Base-by-base conservation (phyloP, 2,888 invertebrate genomes). In the Priocnemis perturbator region DNA sequence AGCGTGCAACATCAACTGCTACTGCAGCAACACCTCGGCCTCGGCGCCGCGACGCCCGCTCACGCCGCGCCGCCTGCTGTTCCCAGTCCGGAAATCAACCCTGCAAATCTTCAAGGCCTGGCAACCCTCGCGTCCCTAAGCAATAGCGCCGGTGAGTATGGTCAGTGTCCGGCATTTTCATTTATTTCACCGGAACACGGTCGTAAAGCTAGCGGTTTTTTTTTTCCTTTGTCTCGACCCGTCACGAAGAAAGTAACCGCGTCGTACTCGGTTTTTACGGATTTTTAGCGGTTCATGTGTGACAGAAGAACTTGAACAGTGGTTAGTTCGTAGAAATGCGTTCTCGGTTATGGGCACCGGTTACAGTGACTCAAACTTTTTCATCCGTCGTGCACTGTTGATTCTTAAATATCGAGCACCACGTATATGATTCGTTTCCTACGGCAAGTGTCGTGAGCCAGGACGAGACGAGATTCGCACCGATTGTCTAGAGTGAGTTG, bases 81-180 rank as follows among this genome's bases (percentile, higher is more conserved):
- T 3, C 82, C 85, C 3, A 84, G 79, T 63, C 88, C 90, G 19
- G 91, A 91, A 67, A 90, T 92, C 74, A 91, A 89, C 76, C 90
- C 91, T 15, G 89, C 92, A 26, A 92, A 92, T 83, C 89, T 92
- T 59, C 92, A 92, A 81, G 90, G 91, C 70, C 91, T 95, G 67
- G 94, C 95, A 61, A 93, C 94, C 45, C 91, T 94, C 64, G 88
- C 85, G 77, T 85, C 88, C 76, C 81, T 87, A 78, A 85, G 89
- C 81, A 86, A 90, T 81, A 85, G 86, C 63, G 87, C 88, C 73
- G 85, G 86, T 87, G 89, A 88, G 84, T 88, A 89, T 82, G 88
- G 88, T 88, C 74, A 63, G 79, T 80, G 78, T 79, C 72, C 44
- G 47, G 0, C 0, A 60, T 30, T 60, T 26, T 4, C 14, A 45